Base-by-base conservation (phyloP, 1,140 invertebrate genomes). In the Lethrus apterus region DNA sequence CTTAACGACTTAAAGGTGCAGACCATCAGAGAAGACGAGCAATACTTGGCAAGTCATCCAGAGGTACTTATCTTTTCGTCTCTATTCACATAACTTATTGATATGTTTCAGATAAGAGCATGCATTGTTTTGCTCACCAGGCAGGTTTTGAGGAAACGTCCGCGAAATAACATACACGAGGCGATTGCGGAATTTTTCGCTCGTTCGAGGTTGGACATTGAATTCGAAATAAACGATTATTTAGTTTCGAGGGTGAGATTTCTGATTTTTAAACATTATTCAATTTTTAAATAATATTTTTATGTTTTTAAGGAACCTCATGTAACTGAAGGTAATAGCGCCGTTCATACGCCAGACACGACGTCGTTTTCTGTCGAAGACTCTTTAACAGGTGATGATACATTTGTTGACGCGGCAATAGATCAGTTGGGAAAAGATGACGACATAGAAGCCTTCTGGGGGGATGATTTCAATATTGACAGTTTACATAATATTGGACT, bases 41-140 rank as follows among this genome's bases (percentile, higher is more conserved):
- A 46, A 24, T 55, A 55, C 19, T 40, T 55, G 32, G 46, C 50
- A 11, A 14, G 7, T 0, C 50, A 55, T 46, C 53, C 53, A 7
- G 53, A 55, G 50, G 53, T 55, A 44, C 32, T 23, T 5, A 44
- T n/a, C 7, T 18, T 26, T 46, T 15, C 20, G 38, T 7, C 11
- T 34, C 8, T 34, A 13, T 15, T 26, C 10, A 46, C 20, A 21
- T 7, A 13, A 4, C 4, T 4, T 23, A 21, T 26, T 24, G 7
- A 5, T 5, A 19, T 34, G 10, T 45, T 45, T 17, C 32, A 50
- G 48, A 35, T 50, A 7, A 50, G 48, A 50, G 48, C 48, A 10
- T 36, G 44, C 11, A 14, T 50, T 11, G 48, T 35, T 7, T 14
- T 50, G 5, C n/a, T 50, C 3, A 4, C 33, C 7, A 31, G 48